Base-by-base conservation (phyloP, 92 coral and sea anemone species). In the Zoanthus sociatus region DNA sequence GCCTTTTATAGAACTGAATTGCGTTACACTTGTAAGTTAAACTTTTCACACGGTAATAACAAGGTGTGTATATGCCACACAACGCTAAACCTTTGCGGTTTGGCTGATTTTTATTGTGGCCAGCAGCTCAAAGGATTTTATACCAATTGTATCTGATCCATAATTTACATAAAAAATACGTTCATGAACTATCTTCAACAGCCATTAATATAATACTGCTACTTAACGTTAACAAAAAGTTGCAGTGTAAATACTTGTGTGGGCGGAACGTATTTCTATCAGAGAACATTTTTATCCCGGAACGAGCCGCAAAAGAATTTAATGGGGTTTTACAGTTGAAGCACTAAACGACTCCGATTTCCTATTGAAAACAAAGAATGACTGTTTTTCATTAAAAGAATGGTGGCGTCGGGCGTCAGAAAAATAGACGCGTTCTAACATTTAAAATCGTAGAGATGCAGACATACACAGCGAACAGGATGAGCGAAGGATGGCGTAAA, bases 361-460 rank as follows among this genome's bases (percentile, higher is more conserved):
- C 69, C 69, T 63, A 16, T 63, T 63, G 26, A 63, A 63, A 63
- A 63, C 69, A 63, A 63, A 63, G 69, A 63, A 63, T 16, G 20
- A 10, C 69, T 1, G 69, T n/a, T 6, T 17, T 63, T 63, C 32
- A 63, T 63, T n/a, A 63, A 63, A 63, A 63, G 69, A 21, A n/a
- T 10, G 10, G 30, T n/a, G 5, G 69, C 66, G 17, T 58, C 66
- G 20, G 20, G 69, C 66, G 17, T 58, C 66, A 15, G 66, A 17
- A n/a, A 63, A 63, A 17, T 63, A 63, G 69, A 63, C 26, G 6
- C 26, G 69, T 11, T 63, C 69, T 21, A 17, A 63, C 69, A 20
- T 63, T 37, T 37, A 37, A 17, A 20, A 63, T 9, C 21, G 9
- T 63, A 63, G 9, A 18, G 21, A 7, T 63, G n/a, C 69, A n/a